Percentiles rank a stretch among this genome's conserved stretches.
phyloP scores from a whole-genome alignment of 2,888 invertebrate species.

The Oligia fasciuncula region DNA sequence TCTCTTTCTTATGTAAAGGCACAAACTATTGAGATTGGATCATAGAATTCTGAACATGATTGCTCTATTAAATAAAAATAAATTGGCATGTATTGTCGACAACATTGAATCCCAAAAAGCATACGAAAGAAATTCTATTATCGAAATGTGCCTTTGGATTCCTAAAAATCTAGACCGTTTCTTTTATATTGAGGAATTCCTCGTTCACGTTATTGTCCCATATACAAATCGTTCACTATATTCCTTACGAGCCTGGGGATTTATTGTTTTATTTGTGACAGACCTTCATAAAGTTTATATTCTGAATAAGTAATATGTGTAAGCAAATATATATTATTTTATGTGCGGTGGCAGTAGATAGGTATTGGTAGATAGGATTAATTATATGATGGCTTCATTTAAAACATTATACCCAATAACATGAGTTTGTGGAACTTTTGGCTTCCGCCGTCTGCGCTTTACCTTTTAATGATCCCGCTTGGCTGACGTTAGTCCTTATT shows the following conservation, averaged over 20 bases:
- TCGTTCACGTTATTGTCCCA: constrained; percentile 69
- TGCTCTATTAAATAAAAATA: constrained; percentile 24
- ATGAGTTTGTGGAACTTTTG: constrained; percentile 1
- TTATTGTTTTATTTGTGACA: constrained; percentile 75
- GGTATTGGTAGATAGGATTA: constrained; percentile 3
- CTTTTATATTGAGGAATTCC: constrained; percentile 70
- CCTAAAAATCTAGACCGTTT: constrained; percentile 67
- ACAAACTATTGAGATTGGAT: constrained; percentile 31
- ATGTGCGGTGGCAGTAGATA: not conserved
- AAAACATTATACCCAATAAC: not conserved
- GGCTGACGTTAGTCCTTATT: constrained; percentile 49
- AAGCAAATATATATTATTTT: constrained; percentile 19
- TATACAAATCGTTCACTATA: constrained; percentile 68
- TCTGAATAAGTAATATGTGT: constrained; percentile 44
- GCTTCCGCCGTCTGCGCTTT: constrained; percentile 27
- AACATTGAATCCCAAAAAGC: constrained; percentile 38
- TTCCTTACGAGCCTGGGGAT: constrained; percentile 66
- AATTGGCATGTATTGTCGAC: constrained; percentile 38
- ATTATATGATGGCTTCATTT: not conserved
- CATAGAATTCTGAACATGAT: constrained; percentile 19
- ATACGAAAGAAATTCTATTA: constrained; percentile 45
- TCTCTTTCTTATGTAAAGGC: constrained; percentile 15
- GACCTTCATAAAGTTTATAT: constrained; percentile 64
- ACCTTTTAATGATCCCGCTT: constrained; percentile 46
- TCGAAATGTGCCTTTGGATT: constrained; percentile 52